Evolutionary conservation across 1,140 invertebrate genomes (phyloP).

Genomic region (Pogonognathellus flavescens): DNA sequence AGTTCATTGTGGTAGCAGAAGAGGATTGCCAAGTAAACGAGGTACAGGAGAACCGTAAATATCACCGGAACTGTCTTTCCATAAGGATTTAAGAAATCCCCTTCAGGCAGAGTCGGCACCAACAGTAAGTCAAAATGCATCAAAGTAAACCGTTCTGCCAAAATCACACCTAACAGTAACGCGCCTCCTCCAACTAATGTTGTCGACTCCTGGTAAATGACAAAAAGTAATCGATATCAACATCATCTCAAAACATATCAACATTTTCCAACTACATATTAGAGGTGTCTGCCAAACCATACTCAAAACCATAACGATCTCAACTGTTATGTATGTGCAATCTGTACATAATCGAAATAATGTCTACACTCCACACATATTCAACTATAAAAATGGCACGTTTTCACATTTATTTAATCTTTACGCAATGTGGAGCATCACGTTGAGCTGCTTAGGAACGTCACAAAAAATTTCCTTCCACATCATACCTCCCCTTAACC

Average conservation of each 20-base stretch:
- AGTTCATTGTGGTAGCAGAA: constrained; percentile 66
- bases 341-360: too few relatives aligned
- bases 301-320: too few relatives aligned
- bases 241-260: neutral
- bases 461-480: too few relatives aligned
- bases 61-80: constrained; percentile 59
- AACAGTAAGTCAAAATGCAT: constrained; percentile 57
- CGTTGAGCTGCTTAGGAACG: too few relatives aligned
- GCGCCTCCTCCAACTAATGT: constrained; percentile 55
- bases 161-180: constrained; percentile 51
- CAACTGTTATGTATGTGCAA: too few relatives aligned
- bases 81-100: constrained; percentile 59
- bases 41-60: constrained; percentile 62
- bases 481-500: too few relatives aligned
- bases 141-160: constrained; percentile 55
- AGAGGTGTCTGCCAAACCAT: too few relatives aligned
- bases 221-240: neutral
- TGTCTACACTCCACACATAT: too few relatives aligned
- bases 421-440: too few relatives aligned
- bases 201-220: constrained; percentile 60
- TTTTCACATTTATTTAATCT: too few relatives aligned
- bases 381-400: too few relatives aligned
- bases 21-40: constrained; percentile 64
- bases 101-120: constrained; percentile 57
- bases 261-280: too few relatives aligned